phyloP scores from a whole-genome alignment of 2,797 vertebrate species.

The Knipowitschia caucasica region DNA sequence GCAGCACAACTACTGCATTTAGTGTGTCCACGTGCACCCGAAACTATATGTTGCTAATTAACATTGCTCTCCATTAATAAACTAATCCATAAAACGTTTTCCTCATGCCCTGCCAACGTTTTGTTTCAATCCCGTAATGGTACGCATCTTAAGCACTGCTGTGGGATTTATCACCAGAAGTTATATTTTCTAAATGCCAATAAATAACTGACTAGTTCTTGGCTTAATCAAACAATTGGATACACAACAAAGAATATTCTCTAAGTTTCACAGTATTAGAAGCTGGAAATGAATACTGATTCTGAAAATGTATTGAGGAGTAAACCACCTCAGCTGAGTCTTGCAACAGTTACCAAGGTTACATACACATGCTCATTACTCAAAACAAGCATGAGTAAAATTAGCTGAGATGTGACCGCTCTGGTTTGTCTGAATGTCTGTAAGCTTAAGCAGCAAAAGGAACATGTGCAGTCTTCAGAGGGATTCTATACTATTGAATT shows the following conservation, averaged over 20 bases:
- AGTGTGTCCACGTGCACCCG: not conserved
- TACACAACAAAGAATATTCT: not conserved
- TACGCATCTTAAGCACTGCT: not conserved
- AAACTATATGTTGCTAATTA: not conserved
- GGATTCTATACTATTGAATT: no score
- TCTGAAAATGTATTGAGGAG: no score
- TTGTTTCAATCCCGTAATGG: not conserved
- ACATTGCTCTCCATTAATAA: not conserved
- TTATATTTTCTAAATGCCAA: not conserved
- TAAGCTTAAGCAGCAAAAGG: not conserved
- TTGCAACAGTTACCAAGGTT: slow-evolving; percentile 3
- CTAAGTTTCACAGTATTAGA: no score
- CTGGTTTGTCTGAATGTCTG: slow-evolving; percentile 3
- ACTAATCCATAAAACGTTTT: not conserved
- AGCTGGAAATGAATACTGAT: no score
- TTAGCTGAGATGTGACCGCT: slow-evolving; percentile 3
- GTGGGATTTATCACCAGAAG: not conserved
- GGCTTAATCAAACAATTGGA: not conserved
- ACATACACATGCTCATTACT: slow-evolving; percentile 1
- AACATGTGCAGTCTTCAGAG: not conserved
- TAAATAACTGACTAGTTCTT: not conserved
- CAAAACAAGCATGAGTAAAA: slow-evolving; percentile 4
- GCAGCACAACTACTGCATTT: slow-evolving; percentile 3
- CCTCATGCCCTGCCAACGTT: not conserved
- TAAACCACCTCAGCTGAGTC: not conserved